Evolutionary conservation across 2,797 vertebrate species (phyloP).

Genomic region (Pterois miles): DNA sequence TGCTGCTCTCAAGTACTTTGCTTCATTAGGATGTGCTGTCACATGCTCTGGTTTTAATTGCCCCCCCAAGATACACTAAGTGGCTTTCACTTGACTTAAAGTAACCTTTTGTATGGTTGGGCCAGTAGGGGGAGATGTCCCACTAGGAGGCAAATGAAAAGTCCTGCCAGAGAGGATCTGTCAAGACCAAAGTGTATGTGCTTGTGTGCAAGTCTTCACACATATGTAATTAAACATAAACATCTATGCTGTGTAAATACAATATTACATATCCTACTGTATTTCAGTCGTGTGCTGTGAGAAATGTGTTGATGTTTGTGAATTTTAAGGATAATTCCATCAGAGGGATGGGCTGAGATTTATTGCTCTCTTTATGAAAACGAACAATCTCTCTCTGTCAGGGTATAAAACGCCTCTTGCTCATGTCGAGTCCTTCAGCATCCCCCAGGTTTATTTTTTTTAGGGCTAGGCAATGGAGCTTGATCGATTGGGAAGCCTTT

Average conservation of each 20-base stretch:
- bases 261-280: background rate
- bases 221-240: conserved; percentile 21
- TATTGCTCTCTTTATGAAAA: conserved; percentile 38
- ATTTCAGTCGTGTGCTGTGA: conserved; percentile 9
- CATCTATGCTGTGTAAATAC: background rate
- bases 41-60: conserved; percentile 22
- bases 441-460: conserved; percentile 31
- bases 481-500: conserved; percentile 47
- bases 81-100: conserved; percentile 19
- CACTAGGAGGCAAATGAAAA: conserved; percentile 43
- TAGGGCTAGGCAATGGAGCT: conserved; percentile 10
- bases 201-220: conserved; percentile 4
- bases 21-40: conserved; percentile 26
- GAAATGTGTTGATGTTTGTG: conserved; percentile 15
- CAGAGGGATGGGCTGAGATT: conserved; percentile 34
- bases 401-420: conserved; percentile 27
- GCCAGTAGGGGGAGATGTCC: conserved; percentile 72
- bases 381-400: conserved; percentile 32
- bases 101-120: conserved; percentile 7
- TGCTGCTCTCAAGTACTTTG: background rate
- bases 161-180: conserved; percentile 6
- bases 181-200: conserved; percentile 5
- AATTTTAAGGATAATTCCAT: conserved; percentile 38
- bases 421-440: conserved; percentile 1
- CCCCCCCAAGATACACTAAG: background rate